Evolutionary conservation across 2,888 invertebrate species (phyloP).

Genomic region (Germaria angustata): DNA sequence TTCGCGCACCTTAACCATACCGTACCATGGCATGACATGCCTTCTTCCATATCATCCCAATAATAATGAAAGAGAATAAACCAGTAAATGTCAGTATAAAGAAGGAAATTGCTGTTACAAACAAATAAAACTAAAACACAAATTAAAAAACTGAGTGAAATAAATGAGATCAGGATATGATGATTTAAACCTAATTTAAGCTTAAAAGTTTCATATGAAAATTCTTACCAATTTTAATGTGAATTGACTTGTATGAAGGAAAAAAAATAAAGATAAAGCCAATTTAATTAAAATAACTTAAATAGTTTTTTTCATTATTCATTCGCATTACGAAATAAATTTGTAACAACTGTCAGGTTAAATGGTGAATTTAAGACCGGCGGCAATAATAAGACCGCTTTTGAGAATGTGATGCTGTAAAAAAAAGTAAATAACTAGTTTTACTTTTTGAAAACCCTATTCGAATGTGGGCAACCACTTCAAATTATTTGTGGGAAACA

Average conservation of each 20-base stretch:
- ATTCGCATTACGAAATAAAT: neutral
- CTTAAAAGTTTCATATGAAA: constrained; percentile 48
- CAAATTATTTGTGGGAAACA: no score
- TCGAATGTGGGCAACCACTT: no score
- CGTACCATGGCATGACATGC: neutral
- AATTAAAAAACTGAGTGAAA: constrained; percentile 7
- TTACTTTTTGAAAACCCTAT: neutral
- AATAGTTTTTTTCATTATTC: neutral
- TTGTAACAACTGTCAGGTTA: constrained; percentile 30
- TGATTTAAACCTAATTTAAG: constrained; percentile 47
- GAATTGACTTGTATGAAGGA: constrained; percentile 4
- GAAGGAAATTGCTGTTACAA: constrained; percentile 51
- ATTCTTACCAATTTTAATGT: constrained; percentile 45
- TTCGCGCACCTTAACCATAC: constrained; percentile 45
- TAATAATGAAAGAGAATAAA: constrained; percentile 35
- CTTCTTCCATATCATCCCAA: constrained; percentile 1
- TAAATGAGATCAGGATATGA: constrained; percentile 52
- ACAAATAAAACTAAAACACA: constrained; percentile 32
- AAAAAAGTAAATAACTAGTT: neutral
- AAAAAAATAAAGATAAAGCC: constrained; percentile 16
- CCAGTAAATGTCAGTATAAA: constrained; percentile 49
- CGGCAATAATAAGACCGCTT: neutral
- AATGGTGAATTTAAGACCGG: neutral
- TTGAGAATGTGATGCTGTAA: neutral
- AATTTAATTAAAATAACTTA: constrained; percentile 58